Base-by-base conservation (phyloP, 2,797 vertebrate genomes). In the Gymnothorax reevesii region DNA sequence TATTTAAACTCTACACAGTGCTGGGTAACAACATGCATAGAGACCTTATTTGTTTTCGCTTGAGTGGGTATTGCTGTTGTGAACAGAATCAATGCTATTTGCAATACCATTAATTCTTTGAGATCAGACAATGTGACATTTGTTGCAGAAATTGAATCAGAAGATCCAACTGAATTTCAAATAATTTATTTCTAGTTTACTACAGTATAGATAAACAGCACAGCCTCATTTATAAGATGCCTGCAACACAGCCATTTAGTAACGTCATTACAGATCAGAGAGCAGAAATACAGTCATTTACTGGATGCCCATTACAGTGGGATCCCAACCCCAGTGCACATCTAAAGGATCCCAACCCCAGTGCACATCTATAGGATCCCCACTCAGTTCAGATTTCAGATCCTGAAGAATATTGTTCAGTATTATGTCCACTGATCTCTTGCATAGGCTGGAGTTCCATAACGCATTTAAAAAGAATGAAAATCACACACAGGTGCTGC, bases 151-250 rank as follows among this genome's bases (percentile, higher is more conserved):
- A 55, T 80, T 20, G 52, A 80, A n/a, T n/a, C 77, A 55, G 20
- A 80, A 54, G 77, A 80, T n/a, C 7, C 77, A 4, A 80, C 3
- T 80, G 49, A 55, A 55, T 33, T 54, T 80, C 8, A 33, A 80
- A 55, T 80, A n/a, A 77, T 77, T 77, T 77, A 80, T 54, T 80
- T 80, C 52, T 20, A 80, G 77, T 55, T 80, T 80, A 42, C 73
- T 77, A 54, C n/a, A 8, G 22, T 49, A 25, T n/a, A 12, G 55
- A 54, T 22, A n/a, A 3, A 49, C 33, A 17, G 33, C 13, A 42
- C 8, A 2, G 33, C 7, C 52, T 20, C 33, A 17, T 22, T 17
- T 52, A 10, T 0, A 52, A 42, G 73, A 73, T 12, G 69, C 27
- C 69, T 13, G 27, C 73, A 52, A 15, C 52, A 7, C 1, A 4